Base-by-base conservation (phyloP, 2,113 vertebrate genomes). In the Bagarius yarrelli region DNA sequence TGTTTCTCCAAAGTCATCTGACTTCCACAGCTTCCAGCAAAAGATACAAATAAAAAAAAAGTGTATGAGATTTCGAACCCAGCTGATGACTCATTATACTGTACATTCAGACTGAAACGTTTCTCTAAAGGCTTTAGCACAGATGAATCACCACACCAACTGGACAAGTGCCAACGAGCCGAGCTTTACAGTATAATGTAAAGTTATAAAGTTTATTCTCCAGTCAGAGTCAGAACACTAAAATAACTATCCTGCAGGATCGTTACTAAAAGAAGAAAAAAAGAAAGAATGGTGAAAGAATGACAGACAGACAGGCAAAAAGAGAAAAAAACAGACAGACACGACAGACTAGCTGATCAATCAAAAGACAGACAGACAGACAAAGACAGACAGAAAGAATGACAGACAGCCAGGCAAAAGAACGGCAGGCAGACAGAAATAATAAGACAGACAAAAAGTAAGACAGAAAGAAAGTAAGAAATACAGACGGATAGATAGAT, bases 1-100 rank as follows among this genome's bases (percentile, higher is more conserved):
- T 1, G 96, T 98, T 92, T 95, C 96, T 72, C 98, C 97, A 86
- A 99, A 99, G 89, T 99, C 97, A 30, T 98, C 97, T 0, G 98
- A 99, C 85, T 97, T 98, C 98, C 98, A 99, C 19, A 99, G 94
- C 98, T 99, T 92, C 32, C 87, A 82, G 61, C 60, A 27, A 78
- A 25, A 55, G 55, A 53, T 47, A 66, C 82, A 53, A 75, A 72
- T 11, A 55, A 40, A 67, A 14, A 53, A 53, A 55, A 27, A 21
- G 3, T 53, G 53, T 6, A 16, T 34, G 18, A 55, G 27, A 32
- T 13, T 55, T 61, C 27, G 25, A 61, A 6, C 40, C 18, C 19
- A 72, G 55, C 25, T 32, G 50, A 55, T 73, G 50, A 73, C 27
- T 73, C 50, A 55, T 19, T 53, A 21, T 8, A 73, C n/a, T 23